A percentile compares a stretch with the other conserved stretches of the same genome.
These are phyloP conservation scores for Myzus persicae DNA, from an alignment of 1,140 invertebrate genomes.

Conservation along the genomic window DNA sequence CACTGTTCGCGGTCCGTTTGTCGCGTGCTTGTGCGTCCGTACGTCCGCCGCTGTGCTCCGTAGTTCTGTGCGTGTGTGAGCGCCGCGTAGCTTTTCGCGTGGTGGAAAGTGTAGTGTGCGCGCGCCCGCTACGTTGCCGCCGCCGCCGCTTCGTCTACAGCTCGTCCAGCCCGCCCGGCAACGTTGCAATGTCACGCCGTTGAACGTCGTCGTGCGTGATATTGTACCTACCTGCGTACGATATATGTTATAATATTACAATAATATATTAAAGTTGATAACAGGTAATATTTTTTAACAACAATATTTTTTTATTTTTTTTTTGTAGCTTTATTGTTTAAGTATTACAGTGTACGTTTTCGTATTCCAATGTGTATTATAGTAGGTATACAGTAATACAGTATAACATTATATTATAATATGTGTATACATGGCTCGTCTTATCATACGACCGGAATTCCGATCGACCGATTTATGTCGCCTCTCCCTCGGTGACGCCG, in stretches of 20 bases:
- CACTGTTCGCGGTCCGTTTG: not conserved
- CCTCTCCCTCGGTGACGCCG: not conserved
- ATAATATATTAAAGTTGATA: not conserved
- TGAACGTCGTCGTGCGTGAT: constrained; percentile 22
- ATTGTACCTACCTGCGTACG: not conserved
- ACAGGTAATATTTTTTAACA: constrained; percentile 5
- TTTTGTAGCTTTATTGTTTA: not conserved
- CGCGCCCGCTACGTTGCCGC: constrained; percentile 47
- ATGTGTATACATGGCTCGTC: not conserved
- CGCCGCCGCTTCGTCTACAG: constrained; percentile 25
- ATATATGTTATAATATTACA: not conserved
- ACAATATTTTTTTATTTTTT: not conserved
- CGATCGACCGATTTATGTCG: constrained; percentile 42
- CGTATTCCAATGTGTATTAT: not conserved
- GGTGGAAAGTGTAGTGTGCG: constrained; percentile 51
- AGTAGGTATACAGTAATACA: not conserved
- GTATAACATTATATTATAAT: not conserved
- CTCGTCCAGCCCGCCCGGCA: constrained; percentile 4
- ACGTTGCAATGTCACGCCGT: constrained; percentile 54
- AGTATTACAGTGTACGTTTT: not conserved
- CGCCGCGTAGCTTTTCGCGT: constrained; percentile 55
- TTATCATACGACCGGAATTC: constrained; percentile 38
- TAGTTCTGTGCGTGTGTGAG: constrained; percentile 1
- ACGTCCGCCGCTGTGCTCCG: not conserved
- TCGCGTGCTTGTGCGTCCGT: constrained; percentile 10